These are phyloP conservation scores for Helleia helle DNA, from an alignment of 2,888 invertebrate genomes.

Conservation along the genomic window DNA sequence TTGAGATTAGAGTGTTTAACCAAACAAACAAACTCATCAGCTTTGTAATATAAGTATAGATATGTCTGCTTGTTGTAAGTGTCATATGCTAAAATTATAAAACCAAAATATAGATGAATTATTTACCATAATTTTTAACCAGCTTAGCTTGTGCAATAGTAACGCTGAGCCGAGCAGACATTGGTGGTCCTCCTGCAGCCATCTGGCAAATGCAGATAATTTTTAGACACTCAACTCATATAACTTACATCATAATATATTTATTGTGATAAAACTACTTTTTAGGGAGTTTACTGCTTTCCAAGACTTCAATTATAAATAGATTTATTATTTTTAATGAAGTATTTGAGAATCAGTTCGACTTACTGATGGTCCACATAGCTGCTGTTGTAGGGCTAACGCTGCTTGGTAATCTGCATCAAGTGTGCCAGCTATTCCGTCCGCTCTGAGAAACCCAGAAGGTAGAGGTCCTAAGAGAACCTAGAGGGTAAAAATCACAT, in stretches of 20 bases:
- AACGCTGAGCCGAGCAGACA: constrained; percentile 85
- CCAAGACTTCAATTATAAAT: too few species aligned
- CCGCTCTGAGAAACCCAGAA: constrained; percentile 80
- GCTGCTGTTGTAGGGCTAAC: constrained; percentile 79
- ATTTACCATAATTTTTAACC: constrained; percentile 89
- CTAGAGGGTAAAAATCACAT: constrained; percentile 45
- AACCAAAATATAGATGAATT: too few species aligned
- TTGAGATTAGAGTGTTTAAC: too few species aligned
- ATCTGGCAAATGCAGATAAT: constrained; percentile 28
- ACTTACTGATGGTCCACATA: constrained; percentile 59
- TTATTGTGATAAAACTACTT: too few species aligned
- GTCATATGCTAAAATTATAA: too few species aligned
- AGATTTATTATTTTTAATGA: too few species aligned
- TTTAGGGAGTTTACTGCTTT: too few species aligned
- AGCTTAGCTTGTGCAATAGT: constrained; percentile 93
- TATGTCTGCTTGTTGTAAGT: too few species aligned
- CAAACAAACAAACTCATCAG: too few species aligned
- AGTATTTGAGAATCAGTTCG: not conserved
- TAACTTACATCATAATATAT: too few species aligned
- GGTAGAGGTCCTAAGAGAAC: constrained; percentile 87
- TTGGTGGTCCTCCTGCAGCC: constrained; percentile 50
- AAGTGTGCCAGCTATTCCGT: constrained; percentile 78
- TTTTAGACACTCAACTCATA: too few species aligned
- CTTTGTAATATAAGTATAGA: too few species aligned
- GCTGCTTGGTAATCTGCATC: constrained; percentile 87